These are phyloP conservation scores for Onychostoma macrolepis DNA, from an alignment of 2,113 vertebrate genomes.

Conservation along the genomic window DNA sequence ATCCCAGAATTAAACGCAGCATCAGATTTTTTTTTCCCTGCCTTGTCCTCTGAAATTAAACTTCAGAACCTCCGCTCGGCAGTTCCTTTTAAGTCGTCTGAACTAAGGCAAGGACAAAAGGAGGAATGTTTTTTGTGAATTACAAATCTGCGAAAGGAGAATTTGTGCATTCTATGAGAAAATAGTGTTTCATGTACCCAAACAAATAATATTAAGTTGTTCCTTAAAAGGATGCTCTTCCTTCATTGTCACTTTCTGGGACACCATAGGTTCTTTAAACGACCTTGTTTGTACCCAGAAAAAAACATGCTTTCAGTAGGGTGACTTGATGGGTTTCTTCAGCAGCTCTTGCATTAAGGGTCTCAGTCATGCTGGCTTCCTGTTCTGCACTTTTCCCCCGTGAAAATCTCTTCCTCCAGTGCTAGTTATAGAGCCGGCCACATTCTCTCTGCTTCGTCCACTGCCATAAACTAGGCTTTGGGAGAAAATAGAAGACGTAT, in stretches of 20 bases:
- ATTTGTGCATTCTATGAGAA: constrained; percentile 5
- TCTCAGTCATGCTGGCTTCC: constrained; percentile 47
- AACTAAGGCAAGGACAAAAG: constrained; percentile 20
- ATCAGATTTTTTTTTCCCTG: constrained; percentile 48
- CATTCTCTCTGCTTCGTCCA: constrained; percentile 42
- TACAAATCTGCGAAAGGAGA: constrained; percentile 1
- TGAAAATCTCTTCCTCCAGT: constrained; percentile 50
- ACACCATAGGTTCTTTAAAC: constrained; percentile 10
- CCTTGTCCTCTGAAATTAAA: constrained; percentile 44
- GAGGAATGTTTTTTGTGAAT: background rate
- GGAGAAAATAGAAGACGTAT: constrained; percentile 59
- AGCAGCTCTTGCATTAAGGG: constrained; percentile 43
- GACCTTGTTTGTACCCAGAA: background rate
- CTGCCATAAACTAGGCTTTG: constrained; percentile 54
- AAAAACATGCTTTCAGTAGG: constrained; percentile 42
- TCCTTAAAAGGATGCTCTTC: constrained; percentile 19
- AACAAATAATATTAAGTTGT: constrained; percentile 29
- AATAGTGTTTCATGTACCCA: background rate
- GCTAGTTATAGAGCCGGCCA: constrained; percentile 58
- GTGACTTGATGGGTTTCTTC: constrained; percentile 49
- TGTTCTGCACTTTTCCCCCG: constrained; percentile 45
- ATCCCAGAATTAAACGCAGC: constrained; percentile 67
- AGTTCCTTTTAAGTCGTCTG: background rate
- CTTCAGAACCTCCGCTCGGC: constrained; percentile 26
- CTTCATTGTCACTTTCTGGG: background rate